Conservation (phyloP, 1,140 invertebrate genomes). For the Latrodectus geometricus region DNA sequence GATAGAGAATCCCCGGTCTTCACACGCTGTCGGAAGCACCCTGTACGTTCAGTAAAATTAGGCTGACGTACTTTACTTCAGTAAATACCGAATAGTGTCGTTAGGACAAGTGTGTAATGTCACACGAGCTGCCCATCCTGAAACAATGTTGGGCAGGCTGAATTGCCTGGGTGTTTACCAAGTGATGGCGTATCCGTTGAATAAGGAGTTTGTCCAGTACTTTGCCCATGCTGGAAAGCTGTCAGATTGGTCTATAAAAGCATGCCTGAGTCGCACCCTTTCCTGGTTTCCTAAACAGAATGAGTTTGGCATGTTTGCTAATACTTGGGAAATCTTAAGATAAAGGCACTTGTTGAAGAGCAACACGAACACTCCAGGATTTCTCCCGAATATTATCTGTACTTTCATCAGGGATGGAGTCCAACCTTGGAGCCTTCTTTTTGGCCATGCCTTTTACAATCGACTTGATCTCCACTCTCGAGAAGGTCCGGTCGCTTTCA, state of each 20-base stretch:
- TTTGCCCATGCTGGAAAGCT: slow-evolving; percentile 36
- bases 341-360: not conserved
- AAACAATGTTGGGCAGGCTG: not conserved
- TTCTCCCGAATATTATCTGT: not conserved
- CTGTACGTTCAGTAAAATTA: not conserved
- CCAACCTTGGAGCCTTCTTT: not conserved
- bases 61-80: not conserved
- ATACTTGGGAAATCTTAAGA: slow-evolving; percentile 12
- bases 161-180: not conserved
- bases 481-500: not conserved
- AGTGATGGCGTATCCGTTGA: not conserved
- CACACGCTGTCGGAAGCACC: not conserved
- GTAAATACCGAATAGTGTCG: not conserved
- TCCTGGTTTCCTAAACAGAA: slow-evolving; percentile 62
- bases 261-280: slow-evolving; percentile 57
- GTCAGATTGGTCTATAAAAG: slow-evolving; percentile 63
- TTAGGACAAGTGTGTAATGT: not conserved
- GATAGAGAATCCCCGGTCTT: not conserved
- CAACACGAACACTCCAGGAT: not conserved
- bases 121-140: not conserved
- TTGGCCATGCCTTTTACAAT: not conserved
- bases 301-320: slow-evolving; percentile 64
- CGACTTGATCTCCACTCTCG: not conserved
- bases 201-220: slow-evolving; percentile 23
- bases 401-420: not conserved